phyloP scores from a whole-genome alignment of 2,113 vertebrate genomes.

The Phyllostomus discolor region DNA sequence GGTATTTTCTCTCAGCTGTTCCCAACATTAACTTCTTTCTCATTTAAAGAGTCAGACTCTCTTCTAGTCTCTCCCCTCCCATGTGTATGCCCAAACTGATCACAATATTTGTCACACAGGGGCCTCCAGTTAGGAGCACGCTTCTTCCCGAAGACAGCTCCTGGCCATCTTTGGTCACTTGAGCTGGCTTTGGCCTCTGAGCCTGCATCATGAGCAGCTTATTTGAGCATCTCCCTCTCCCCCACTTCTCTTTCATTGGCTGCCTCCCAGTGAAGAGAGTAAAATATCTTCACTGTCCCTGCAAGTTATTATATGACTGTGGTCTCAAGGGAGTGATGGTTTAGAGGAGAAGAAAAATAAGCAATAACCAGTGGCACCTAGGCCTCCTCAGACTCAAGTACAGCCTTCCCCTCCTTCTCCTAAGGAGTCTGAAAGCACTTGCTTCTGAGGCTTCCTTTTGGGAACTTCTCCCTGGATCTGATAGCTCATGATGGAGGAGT shows the following conservation, averaged over 20 bases:
- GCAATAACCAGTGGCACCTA: neutral
- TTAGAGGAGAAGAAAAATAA: neutral
- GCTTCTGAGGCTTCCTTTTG: neutral
- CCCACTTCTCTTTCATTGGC: too few relatives aligned
- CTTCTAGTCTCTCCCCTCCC: neutral
- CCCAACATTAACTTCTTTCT: neutral
- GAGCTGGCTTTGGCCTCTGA: neutral
- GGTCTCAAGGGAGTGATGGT: neutral
- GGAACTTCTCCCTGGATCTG: neutral
- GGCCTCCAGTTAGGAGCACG: too few relatives aligned
- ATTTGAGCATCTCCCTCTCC: neutral
- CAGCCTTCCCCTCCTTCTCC: neutral
- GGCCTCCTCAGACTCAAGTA: neutral
- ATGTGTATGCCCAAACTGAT: rapidly evolving
- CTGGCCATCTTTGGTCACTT: neutral
- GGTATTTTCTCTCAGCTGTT: neutral
- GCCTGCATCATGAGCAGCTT: neutral
- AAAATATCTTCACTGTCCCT: neutral
- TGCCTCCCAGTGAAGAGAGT: neutral
- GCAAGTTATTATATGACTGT: neutral
- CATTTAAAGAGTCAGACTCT: neutral
- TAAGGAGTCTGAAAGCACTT: neutral
- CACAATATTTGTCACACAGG: neutral
- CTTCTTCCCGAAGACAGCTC: neutral
- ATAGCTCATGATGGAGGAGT: neutral